Conservation (phyloP, 2,113 vertebrate species). For the Morphnarchus princeps region DNA sequence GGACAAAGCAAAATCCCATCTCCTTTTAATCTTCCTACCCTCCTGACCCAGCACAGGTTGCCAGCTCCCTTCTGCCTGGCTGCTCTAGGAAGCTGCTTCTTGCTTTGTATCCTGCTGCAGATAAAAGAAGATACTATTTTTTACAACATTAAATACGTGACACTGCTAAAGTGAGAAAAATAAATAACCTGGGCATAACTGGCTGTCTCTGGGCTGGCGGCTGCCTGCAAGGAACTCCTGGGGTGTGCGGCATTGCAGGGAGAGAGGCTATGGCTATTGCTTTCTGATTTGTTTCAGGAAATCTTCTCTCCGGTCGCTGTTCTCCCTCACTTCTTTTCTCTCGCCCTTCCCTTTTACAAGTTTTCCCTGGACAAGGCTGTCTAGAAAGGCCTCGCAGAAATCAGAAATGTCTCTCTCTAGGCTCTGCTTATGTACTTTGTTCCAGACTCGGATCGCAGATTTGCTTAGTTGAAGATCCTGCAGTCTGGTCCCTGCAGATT, state of each 20-base stretch:
- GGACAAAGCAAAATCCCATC: conserved; percentile 60
- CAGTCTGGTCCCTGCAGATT: neutral
- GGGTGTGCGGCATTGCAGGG: neutral
- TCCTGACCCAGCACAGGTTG: conserved; percentile 56
- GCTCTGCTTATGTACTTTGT: neutral
- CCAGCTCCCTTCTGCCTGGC: conserved; percentile 46
- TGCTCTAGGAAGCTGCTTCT: conserved; percentile 33
- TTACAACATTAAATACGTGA: neutral
- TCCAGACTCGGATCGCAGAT: neutral
- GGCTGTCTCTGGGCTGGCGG: neutral
- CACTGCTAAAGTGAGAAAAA: conserved; percentile 4
- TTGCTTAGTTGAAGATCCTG: neutral
- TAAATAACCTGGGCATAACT: conserved; percentile 29
- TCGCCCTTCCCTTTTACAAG: neutral
- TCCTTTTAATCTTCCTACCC: conserved; percentile 61
- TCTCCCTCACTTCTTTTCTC: conserved; percentile 20
- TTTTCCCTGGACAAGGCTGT: neutral
- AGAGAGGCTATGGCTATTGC: neutral
- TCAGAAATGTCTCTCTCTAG: neutral
- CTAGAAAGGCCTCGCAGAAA: neutral
- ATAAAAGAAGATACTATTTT: conserved; percentile 8
- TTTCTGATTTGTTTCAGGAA: conserved; percentile 6
- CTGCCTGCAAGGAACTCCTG: neutral
- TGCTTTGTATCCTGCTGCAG: neutral
- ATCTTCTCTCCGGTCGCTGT: neutral